Evolutionary conservation across 1,140 invertebrate genomes (phyloP), one percentile per base, ranked within the genome.

Genomic region (Aphaenogaster floridana): DNA sequence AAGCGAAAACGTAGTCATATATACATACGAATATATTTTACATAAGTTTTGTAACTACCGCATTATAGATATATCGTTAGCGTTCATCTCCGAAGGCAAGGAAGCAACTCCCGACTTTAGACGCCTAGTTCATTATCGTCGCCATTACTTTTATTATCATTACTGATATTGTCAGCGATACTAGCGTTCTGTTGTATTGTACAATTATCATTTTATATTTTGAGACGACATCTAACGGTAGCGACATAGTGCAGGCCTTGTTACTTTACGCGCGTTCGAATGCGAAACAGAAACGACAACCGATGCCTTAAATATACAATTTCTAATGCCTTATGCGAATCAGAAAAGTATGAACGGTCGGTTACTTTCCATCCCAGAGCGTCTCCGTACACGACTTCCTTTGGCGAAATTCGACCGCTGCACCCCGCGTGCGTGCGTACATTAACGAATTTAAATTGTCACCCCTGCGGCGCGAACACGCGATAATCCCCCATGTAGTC

Each of bases 251-350:
- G 42, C 80, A 76, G 80, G 80, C 69, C 80, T 84, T 84, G 80
- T 84, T 84, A 84, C 69, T 84, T 84, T 74, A 84, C 42, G 80
- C 69, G 80, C 42, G 52, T 74, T 48, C 13, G 69, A 61, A 76
- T 76, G 80, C 80, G 80, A 84, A 76, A 21, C 69, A 84, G 69
- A 84, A 84, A 84, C 80, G 80, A 79, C 76, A 80, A 86, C 59
- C 84, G 84, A 66, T 86, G 84, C 84, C 76, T 86, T 86, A 83
- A 71, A 57, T 45, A 64, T 50, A 86, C 84, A 66, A 86, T 54
- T 78, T 86, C 76, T 79, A 86, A 86, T 86, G 84, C 76, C 80
- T 84, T 84, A 84, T 34, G 54, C 69, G 54, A 77, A 57, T 45
- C 50, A 66, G 50, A 79, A 85, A 85, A 61, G 72, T 64, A 63